Percentiles rank a stretch among this genome's conserved stretches.
phyloP scores from a whole-genome alignment of 2,797 vertebrate genomes.

The Thunnus albacares region DNA sequence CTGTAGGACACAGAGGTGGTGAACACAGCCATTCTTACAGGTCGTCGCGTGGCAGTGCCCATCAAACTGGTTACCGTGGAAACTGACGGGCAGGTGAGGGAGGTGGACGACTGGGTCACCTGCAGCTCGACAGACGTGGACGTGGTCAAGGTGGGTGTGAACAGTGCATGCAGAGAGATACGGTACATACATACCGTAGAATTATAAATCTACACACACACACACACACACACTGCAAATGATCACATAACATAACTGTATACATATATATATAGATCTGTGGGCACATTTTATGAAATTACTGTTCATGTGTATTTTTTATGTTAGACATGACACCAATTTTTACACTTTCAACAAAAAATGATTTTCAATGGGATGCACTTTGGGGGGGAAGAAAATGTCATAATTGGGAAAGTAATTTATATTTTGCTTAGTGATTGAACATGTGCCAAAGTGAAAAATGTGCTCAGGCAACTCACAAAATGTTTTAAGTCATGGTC shows the following conservation, averaged over 20 bases:
- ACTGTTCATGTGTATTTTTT: not conserved
- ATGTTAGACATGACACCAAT: not conserved
- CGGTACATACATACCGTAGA: not conserved
- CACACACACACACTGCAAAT: not conserved
- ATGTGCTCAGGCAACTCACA: conserved; percentile 5
- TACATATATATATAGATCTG: not conserved
- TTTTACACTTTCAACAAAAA: not conserved
- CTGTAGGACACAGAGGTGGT: conserved; percentile 85
- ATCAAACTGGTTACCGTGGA: conserved; percentile 87
- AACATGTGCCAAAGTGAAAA: conserved; percentile 30
- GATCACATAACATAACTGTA: not conserved
- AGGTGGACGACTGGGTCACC: conserved; percentile 82
- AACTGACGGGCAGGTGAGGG: conserved; percentile 84
- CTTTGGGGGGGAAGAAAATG: not conserved
- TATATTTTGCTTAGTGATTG: conserved; percentile 18
- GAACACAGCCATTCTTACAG: conserved; percentile 87
- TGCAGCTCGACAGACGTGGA: conserved; percentile 86
- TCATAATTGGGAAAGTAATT: not conserved
- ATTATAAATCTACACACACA: not conserved
- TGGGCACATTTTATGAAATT: not conserved
- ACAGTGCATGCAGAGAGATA: not conserved
- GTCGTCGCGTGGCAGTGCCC: conserved; percentile 79
- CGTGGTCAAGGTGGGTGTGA: conserved; percentile 81
- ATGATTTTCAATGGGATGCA: too few species aligned
- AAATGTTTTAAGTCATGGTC: conserved; percentile 3